Evolutionary conservation across 1,140 invertebrate genomes (phyloP).

Genomic region (Contarinia nasturtii): DNA sequence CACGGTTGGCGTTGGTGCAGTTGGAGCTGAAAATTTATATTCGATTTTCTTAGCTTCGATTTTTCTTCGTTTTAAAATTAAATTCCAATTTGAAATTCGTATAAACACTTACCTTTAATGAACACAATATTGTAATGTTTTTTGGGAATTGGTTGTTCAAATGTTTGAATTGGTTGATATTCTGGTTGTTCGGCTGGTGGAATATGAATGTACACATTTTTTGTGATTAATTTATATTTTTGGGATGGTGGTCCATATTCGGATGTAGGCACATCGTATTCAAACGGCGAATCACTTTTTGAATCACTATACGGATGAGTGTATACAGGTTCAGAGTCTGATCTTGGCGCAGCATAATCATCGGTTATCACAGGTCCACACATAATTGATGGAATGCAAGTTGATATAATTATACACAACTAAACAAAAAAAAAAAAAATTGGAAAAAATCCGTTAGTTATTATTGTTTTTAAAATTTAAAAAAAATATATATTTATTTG

Average conservation of each 20-base stretch:
- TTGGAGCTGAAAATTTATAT: slow-evolving; percentile 30
- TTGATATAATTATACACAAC: slow-evolving; percentile 12
- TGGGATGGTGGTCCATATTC: slow-evolving; percentile 4
- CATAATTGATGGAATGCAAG: slow-evolving; percentile 16
- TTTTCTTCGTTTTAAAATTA: too few species aligned
- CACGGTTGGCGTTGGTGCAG: slow-evolving; percentile 43
- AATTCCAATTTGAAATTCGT: too few species aligned
- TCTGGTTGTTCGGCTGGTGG: slow-evolving; percentile 44
- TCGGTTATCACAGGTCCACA: slow-evolving; percentile 17
- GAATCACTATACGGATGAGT: slow-evolving; percentile 17
- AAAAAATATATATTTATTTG: too few species aligned
- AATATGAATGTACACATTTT: slow-evolving; percentile 57
- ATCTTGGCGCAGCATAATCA: slow-evolving; percentile 18
- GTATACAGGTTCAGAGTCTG: slow-evolving; percentile 7
- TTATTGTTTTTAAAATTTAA: background rate
- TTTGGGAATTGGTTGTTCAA: slow-evolving; percentile 30
- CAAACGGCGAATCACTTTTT: background rate
- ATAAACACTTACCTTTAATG: too few species aligned
- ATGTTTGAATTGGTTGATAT: slow-evolving; percentile 13
- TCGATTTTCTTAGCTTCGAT: too few species aligned
- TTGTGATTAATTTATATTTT: slow-evolving; percentile 34
- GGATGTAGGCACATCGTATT: slow-evolving; percentile 12
- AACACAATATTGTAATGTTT: slow-evolving; percentile 78
- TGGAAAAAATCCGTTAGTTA: too few species aligned
- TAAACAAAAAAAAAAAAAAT: too few species aligned